Base-by-base conservation (phyloP, 1,140 invertebrate genomes). In the Pararge aegeria region DNA sequence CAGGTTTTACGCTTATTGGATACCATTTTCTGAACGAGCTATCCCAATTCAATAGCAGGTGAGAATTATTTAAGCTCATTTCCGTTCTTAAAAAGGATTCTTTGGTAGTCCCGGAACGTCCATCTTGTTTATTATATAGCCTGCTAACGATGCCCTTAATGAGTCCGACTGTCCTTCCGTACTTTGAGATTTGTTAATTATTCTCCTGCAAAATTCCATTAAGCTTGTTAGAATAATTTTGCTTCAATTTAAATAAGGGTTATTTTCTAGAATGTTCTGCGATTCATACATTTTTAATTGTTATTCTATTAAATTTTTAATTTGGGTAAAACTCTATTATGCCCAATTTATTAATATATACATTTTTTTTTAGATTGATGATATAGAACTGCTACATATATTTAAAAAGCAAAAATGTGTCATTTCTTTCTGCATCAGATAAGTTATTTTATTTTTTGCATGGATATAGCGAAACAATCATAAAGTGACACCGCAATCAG, bases 151-250 rank as follows among this genome's bases (percentile, higher is more conserved):
- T 37, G 20, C 34, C 37, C 53, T 60, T 65, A 62, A 69, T 65
- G 55, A 60, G 59, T 49, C 48, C 29, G 46, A 34, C 44, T 55
- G 52, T 58, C 54, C 55, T 38, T 42, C 30, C 44, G 55, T 55
- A 16, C 42, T 59, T 64, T 53, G 50, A 56, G 60, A 63, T 63
- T 66, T 63, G 44, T 63, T 66, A 66, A 57, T 65, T 66, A 66
- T 30, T 38, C 53, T 34, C 19, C 9, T 60, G 30, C 42, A 13
- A 57, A 69, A 60, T 60, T 66, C 21, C 34, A 30, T 63, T 40
- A 52, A 63, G 38, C 37, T 57, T 56, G 54, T 57, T 62, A 7
- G 19, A 30, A 59, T 58, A 40, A 49, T 58, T 58, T 51, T 4
- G 30, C 30, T 34, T 34, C 4, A 34, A 34, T 12, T 34, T 34